Base-by-base conservation (phyloP, 1,140 invertebrate genomes). In the Hylyphantes graminicola region DNA sequence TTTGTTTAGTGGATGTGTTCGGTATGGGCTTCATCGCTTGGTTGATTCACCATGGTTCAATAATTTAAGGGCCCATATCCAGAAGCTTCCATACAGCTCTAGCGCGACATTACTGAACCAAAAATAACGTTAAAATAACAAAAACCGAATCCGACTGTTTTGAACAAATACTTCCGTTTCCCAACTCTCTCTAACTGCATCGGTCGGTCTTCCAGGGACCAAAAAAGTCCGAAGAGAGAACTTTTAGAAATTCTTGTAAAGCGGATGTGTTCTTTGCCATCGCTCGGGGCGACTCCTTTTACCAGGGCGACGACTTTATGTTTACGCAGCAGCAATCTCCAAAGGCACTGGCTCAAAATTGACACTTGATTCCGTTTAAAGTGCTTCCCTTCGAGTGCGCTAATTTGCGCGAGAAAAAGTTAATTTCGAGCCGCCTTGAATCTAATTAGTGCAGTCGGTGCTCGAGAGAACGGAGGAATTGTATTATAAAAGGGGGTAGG, bases 371-470 rank as follows among this genome's bases (percentile, higher is more conserved):
- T 81, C 68, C n/a, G 35, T 35, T 35, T 63, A 64, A 81, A 81
- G 79, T 81, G 57, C 19, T 73, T 73, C 51, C 61, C 54, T 35
- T 35, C 35, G 35, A 35, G 5, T 55, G 78, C 17, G 7, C 55
- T 50, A 81, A 72, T 81, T 81, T 73, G 67, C 54, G 54, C 21
- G 21, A 73, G 79, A 81, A 81, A 81, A 81, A 81, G 79, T 73
- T 81, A 81, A 81, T 81, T 81, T 81, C 12, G 55, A 15, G 55
- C 57, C 53, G 51, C n/a, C n/a, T 35, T 35, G 68, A 73, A 81
- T 81, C 79, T 81, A 81, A 81, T 81, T 81, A 81, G 48, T 81
- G 12, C 54, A 19, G 54, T 12, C 53, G 54, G 50, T n/a, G 11
- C 35, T n/a, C 53, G n/a, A 65, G 13, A 17, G 54, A 51, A 7